Conservation (phyloP, 1,140 invertebrate genomes). For the Whitmania pigra region DNA sequence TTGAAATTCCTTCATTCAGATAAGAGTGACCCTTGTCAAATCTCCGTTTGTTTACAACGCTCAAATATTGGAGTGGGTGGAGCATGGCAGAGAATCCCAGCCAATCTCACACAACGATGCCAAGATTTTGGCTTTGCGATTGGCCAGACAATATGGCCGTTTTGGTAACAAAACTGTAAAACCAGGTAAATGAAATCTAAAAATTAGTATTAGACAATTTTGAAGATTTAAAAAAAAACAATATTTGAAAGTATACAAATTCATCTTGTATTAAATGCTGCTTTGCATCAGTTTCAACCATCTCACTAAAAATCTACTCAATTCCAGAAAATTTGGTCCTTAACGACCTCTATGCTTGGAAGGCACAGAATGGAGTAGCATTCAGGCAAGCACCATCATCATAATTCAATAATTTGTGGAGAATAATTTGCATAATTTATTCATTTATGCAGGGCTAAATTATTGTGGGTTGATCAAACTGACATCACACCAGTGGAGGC, state of each 20-base stretch:
- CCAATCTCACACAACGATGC: neutral
- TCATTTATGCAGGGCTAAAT: too few species aligned
- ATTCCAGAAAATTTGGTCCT: too few species aligned
- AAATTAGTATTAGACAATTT: neutral
- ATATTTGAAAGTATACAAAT: neutral
- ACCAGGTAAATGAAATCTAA: neutral
- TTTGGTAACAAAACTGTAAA: neutral
- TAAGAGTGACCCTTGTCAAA: neutral
- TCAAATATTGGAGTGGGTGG: slow-evolving; percentile 11
- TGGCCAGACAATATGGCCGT: neutral
- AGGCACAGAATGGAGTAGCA: too few species aligned
- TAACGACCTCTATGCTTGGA: too few species aligned
- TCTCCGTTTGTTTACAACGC: neutral
- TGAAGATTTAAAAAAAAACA: neutral
- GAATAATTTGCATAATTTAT: too few species aligned
- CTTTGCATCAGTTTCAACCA: too few species aligned
- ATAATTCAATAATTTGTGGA: too few species aligned
- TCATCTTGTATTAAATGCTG: neutral
- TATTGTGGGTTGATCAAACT: too few species aligned
- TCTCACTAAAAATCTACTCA: too few species aligned
- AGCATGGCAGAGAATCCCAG: neutral
- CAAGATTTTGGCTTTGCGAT: neutral
- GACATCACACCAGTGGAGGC: neutral
- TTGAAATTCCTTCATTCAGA: neutral
- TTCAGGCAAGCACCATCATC: too few species aligned